Base-by-base conservation (phyloP, 2,888 invertebrate species). In the Drosophila tripunctata region DNA sequence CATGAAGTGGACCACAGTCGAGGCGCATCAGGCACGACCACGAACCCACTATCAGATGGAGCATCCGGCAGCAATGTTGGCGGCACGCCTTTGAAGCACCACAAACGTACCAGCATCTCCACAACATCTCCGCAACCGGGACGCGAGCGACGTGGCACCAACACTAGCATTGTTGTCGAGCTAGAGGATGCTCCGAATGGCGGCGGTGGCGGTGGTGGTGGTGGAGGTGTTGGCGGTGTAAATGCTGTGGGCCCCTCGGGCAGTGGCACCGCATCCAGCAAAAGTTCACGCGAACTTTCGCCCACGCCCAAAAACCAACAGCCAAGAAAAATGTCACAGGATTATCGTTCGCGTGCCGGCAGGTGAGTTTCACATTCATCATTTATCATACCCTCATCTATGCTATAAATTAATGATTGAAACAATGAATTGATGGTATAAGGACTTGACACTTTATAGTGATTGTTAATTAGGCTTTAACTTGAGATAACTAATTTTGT, bases 281-380 rank as follows among this genome's bases (percentile, higher is more conserved):
- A 88, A 50, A 76, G 86, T 70, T 74, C 89, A 3, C 88, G 91
- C 30, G 90, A 91, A 79, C 81, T 91, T 24, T 91, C 91, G 10
- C 91, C 90, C 8, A 87, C 91, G 19, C 90, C 90, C 4, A 89
- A 90, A 64, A 88, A 87, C 70, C 89, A 87, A 54, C 89, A 88
- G 55, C 88, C 89, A 61, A 82, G 91, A 33, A 90, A 90, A 87
- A 88, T 91, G 84, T 91, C 91, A 35, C 90, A 90, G 61, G 91
- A 91, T 73, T 88, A 89, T 80, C 90, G 91, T 50, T 84, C 90
- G 50, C 87, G 91, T 64, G 90, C 91, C 52, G 90, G 90, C 68
- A 80, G 80, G 80, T 80, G 66, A 84, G 67, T 15, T n/a, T n/a
- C 44, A 31, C 21, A 45, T 27, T n/a, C n/a, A n/a, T n/a, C n/a